These are phyloP conservation scores for Aphelocoma coerulescens DNA, from an alignment of 2,113 vertebrate species.

Conservation along the genomic window DNA sequence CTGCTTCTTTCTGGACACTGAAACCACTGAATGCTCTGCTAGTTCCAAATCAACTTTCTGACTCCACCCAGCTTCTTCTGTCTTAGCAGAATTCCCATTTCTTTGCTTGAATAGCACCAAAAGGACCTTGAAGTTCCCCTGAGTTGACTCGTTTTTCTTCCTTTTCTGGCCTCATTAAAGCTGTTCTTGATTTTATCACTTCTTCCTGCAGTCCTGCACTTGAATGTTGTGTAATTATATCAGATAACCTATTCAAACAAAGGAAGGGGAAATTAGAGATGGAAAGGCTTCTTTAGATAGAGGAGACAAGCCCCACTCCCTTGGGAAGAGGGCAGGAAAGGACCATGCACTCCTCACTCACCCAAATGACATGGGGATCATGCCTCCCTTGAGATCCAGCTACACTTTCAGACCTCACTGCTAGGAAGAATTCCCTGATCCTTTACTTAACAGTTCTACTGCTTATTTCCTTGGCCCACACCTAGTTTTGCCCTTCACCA, in stretches of 20 bases:
- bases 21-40: neutral
- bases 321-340: neutral
- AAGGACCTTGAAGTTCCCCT: neutral
- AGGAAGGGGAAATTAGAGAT: slow-evolving; percentile 36
- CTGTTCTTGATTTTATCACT: slow-evolving; percentile 47
- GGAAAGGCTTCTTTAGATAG: neutral
- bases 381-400: neutral
- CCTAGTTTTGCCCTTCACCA: neutral
- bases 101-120: neutral
- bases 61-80: neutral
- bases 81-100: neutral
- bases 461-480: neutral
- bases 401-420: neutral
- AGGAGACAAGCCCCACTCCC: neutral
- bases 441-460: neutral
- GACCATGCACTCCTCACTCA: neutral
- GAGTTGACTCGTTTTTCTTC: neutral
- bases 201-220: slow-evolving; percentile 20
- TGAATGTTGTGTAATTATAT: slow-evolving; percentile 21
- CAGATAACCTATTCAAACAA: slow-evolving; percentile 34
- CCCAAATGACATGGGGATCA: neutral
- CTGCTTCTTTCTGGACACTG: neutral
- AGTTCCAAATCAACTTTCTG: neutral
- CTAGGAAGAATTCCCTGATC: neutral
- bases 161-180: slow-evolving; percentile 38